Base-by-base conservation (phyloP, 2,113 vertebrate genomes). In the Nipponia nippon region DNA sequence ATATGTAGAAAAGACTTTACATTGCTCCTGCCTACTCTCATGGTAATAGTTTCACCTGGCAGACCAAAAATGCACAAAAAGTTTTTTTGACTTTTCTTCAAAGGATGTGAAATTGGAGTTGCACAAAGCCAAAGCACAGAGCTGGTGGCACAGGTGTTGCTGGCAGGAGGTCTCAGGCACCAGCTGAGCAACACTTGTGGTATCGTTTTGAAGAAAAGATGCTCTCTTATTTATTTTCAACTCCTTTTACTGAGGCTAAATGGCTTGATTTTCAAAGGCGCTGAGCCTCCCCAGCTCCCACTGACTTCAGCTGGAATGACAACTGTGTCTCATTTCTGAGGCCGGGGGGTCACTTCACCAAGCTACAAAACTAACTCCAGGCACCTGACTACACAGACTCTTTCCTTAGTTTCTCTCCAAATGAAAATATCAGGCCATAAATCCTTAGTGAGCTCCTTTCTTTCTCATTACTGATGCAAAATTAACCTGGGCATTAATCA, bases 111-210 rank as follows among this genome's bases (percentile, higher is more conserved):
- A 77, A 73, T 38, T 72, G 36, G 40, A 93, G 56, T 47, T 88
- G 34, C 53, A 42, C 49, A 62, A 95, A 96, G 53, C 34, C 66
- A 53, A 56, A 65, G 36, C 70, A 90, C 18, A 29, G 66, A 91
- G 49, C 47, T 94, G 81, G 42, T 89, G 77, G 32, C 72, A 95
- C 83, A 87, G 87, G 78, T 94, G 87, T 27, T 95, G 66, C 75
- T 90, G 92, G 70, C 75, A 88, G 96, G 90, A 85, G 53, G 58
- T 80, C 75, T 69, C 27, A 30, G 44, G 59, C 46, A 53, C 70
- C 66, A 90, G 82, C 50, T 95, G 78, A 90, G 85, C 30, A 58
- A 21, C 12, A 32, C 49, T 61, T 56, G 26, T 50, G 8, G 2
- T 18, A 65, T 22, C 4, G 1, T 56, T 94, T 77, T 86, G 53